These are phyloP conservation scores for Acrocephalus kingi DNA, from an alignment of 2,113 vertebrate genomes.

Conservation along the genomic window DNA sequence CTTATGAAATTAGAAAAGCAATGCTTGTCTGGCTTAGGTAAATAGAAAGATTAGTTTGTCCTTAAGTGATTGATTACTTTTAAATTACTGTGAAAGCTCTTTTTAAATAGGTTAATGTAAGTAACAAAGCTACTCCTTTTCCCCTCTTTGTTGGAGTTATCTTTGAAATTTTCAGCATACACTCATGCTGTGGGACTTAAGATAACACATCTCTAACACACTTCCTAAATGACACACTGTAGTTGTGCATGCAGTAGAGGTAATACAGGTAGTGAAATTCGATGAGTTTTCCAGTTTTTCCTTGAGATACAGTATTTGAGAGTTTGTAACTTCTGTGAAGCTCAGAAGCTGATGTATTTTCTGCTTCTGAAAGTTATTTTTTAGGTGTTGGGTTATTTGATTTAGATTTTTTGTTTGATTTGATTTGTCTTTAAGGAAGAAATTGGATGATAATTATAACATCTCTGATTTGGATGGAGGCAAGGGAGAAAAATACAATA, in stretches of 20 bases:
- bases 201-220: not conserved
- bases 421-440: not conserved
- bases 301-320: not conserved
- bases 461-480: not conserved
- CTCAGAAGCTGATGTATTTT: not conserved
- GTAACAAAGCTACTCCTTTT: not conserved
- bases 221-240: not conserved
- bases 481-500: not conserved
- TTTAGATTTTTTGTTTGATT: not conserved
- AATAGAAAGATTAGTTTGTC: constrained; percentile 36
- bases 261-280: not conserved
- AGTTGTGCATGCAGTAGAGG: not conserved
- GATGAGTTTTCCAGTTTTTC: not conserved
- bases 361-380: not conserved
- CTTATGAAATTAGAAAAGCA: constrained; percentile 32
- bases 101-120: constrained; percentile 27
- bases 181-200: not conserved
- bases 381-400: not conserved
- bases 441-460: not conserved
- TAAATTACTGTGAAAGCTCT: constrained; percentile 50
- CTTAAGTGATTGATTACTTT: constrained; percentile 52
- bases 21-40: constrained; percentile 21
- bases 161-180: not conserved
- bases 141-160: not conserved
- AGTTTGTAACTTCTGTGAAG: not conserved